phyloP scores from a whole-genome alignment of 2,797 vertebrate species.

The Pseudotriccus pelzelni region DNA sequence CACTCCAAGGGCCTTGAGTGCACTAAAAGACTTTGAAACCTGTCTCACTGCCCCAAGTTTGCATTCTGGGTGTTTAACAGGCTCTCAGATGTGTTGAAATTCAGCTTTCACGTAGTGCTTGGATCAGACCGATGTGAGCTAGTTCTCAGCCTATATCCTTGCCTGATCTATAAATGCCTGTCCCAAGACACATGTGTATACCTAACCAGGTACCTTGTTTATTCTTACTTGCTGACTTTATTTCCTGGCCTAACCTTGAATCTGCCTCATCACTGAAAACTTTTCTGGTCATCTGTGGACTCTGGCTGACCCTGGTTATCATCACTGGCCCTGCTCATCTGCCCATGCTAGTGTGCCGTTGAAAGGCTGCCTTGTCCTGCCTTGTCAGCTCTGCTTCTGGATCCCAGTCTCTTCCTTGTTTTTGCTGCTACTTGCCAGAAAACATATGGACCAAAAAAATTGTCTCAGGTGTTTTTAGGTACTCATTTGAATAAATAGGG shows the following conservation, averaged over 20 bases:
- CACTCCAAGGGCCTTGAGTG: neutral
- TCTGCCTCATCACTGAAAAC: neutral
- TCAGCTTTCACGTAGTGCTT: neutral
- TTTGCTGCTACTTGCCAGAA: neutral
- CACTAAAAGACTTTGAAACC: neutral
- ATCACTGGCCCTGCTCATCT: neutral
- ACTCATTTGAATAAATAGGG: neutral
- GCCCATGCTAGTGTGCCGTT: neutral
- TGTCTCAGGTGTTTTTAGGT: neutral
- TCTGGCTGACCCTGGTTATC: neutral
- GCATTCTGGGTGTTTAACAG: neutral
- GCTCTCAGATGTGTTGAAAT: neutral
- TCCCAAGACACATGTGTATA: accelerated
- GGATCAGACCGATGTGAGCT: neutral
- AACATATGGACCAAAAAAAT: neutral
- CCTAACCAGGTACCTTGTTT: neutral
- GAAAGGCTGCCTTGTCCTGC: neutral
- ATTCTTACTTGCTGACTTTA: neutral
- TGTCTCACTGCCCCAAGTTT: neutral
- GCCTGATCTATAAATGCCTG: no score
- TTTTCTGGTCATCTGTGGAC: neutral
- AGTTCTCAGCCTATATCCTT: neutral
- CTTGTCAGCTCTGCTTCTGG: neutral
- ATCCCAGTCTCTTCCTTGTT: neutral
- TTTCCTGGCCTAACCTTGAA: neutral